A percentile compares a stretch with the other conserved stretches of the same genome.
Evolutionary conservation across 2,888 invertebrate genomes (phyloP).

Genomic region (Odontomyia ornata): DNA sequence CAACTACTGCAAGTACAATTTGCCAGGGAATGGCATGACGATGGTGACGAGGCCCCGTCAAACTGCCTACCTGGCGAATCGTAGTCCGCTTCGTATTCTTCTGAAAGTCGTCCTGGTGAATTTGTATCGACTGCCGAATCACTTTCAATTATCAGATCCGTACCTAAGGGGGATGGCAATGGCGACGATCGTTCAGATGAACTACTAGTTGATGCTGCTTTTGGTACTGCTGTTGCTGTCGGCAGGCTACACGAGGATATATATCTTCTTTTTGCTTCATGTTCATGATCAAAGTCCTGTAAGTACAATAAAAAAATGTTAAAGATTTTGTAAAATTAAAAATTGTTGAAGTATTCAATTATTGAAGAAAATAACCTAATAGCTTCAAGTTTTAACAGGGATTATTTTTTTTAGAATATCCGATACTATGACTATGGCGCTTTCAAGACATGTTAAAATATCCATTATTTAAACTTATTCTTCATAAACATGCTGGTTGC

Average conservation of each 20-base stretch:
- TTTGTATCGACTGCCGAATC: constrained; percentile 15
- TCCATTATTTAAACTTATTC: no score
- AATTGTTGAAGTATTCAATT: no score
- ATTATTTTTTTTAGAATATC: no score
- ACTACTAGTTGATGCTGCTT: constrained; percentile 12
- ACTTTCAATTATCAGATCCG: constrained; percentile 5
- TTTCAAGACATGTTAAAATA: no score
- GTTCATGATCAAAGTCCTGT: constrained; percentile 43
- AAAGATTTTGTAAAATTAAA: not conserved
- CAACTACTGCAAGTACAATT: constrained; percentile 34
- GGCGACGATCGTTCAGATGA: constrained; percentile 23
- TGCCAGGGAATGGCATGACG: constrained; percentile 48
- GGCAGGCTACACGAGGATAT: constrained; percentile 7
- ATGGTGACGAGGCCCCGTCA: constrained; percentile 52
- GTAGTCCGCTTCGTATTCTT: not conserved
- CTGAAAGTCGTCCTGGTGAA: not conserved
- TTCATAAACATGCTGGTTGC: no score
- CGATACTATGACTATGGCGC: no score
- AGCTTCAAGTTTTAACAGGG: no score
- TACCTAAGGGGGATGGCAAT: not conserved
- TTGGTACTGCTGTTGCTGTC: not conserved
- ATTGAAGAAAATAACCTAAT: no score
- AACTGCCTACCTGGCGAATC: constrained; percentile 35
- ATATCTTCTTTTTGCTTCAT: constrained; percentile 21
- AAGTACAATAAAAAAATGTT: not conserved